These are phyloP conservation scores for Dasysyrphus tricinctus DNA, from an alignment of 2,888 invertebrate species.

Conservation along the genomic window DNA sequence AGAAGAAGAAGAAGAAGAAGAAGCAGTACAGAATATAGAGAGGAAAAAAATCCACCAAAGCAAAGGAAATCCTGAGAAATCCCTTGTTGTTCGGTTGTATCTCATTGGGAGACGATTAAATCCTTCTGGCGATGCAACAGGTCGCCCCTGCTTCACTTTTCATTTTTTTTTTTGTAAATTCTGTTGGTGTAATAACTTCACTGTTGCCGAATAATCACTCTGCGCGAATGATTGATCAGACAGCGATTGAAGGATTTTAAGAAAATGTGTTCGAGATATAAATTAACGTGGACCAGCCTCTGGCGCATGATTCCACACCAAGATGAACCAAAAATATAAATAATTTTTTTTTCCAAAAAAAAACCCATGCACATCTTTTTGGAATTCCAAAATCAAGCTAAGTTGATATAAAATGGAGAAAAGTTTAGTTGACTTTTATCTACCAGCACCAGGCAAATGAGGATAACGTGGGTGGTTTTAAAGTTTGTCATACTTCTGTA, in stretches of 20 bases:
- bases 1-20: slow-evolving; percentile 1
- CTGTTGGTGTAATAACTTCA: slow-evolving; percentile 63
- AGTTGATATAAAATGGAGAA: slow-evolving; percentile 29
- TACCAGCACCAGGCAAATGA: neutral
- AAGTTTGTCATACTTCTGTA: neutral
- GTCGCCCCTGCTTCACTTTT: slow-evolving; percentile 59
- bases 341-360: neutral
- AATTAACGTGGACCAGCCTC: slow-evolving; percentile 71
- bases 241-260: slow-evolving; percentile 75
- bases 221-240: slow-evolving; percentile 75
- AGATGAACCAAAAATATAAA: slow-evolving; percentile 39
- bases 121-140: slow-evolving; percentile 71
- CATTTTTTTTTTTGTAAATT: slow-evolving; percentile 26
- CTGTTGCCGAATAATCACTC: slow-evolving; percentile 74
- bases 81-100: slow-evolving; percentile 28
- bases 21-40: neutral
- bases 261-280: slow-evolving; percentile 73
- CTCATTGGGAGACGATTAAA: slow-evolving; percentile 57
- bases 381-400: slow-evolving; percentile 38
- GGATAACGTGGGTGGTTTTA: slow-evolving; percentile 53
- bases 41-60: slow-evolving; percentile 25
- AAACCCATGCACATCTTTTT: neutral
- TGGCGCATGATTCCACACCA: slow-evolving; percentile 58
- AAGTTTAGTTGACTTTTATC: slow-evolving; percentile 5
- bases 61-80: slow-evolving; percentile 61